Conservation (phyloP, 2,797 vertebrate species). For the Ispidina lecontei region DNA sequence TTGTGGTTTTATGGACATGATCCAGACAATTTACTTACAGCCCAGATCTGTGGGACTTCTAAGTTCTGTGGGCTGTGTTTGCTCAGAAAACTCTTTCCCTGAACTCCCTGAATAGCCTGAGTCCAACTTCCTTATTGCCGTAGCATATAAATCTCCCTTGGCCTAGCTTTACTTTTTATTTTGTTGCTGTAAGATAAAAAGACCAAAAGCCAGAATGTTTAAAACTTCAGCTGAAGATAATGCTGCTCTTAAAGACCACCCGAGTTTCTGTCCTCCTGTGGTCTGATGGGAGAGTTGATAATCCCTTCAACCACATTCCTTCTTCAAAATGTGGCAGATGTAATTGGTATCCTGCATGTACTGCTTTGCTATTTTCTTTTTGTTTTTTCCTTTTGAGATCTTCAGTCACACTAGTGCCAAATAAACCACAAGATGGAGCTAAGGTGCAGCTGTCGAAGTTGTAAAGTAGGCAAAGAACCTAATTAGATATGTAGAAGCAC, state of each 20-base stretch:
- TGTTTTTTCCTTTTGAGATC: neutral
- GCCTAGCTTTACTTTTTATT: neutral
- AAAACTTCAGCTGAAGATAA: neutral
- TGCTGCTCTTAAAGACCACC: neutral
- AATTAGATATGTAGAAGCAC: neutral
- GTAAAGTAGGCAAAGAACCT: neutral
- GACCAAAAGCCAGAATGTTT: neutral
- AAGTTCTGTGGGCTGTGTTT: neutral
- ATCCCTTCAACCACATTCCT: neutral
- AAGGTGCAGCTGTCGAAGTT: neutral
- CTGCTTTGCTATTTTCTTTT: neutral
- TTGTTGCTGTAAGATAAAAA: neutral
- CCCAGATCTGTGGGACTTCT: neutral
- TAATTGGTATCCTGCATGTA: neutral
- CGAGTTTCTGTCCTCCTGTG: neutral
- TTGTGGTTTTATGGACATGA: neutral
- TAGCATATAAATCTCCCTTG: neutral
- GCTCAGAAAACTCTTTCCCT: neutral
- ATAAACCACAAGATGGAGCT: constrained; percentile 64
- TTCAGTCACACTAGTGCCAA: neutral
- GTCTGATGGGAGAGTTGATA: neutral
- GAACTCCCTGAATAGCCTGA: neutral
- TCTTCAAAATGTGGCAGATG: neutral
- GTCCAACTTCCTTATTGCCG: neutral
- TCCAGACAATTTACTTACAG: neutral